Percentiles rank a stretch among this genome's conserved stretches.
Conservation (phyloP, 2,888 invertebrate species). For the Gari tellinella region DNA sequence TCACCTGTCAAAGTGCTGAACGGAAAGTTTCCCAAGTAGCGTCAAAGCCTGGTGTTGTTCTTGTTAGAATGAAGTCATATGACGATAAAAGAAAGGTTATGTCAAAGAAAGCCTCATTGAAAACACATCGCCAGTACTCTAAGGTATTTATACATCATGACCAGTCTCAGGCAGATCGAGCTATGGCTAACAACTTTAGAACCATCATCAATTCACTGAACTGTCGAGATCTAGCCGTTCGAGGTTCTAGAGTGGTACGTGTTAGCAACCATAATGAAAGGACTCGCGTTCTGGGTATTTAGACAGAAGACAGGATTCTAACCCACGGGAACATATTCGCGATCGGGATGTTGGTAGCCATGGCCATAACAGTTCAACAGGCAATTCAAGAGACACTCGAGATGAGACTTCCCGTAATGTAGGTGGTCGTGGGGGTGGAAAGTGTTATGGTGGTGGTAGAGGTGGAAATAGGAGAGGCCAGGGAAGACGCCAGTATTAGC, state of each 20-base stretch:
- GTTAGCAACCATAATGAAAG: not conserved
- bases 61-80: not conserved
- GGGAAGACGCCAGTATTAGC: too few species aligned
- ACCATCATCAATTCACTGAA: not conserved
- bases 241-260: not conserved
- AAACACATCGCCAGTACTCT: not conserved
- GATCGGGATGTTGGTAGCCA: too few species aligned
- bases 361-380: too few species aligned
- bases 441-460: too few species aligned
- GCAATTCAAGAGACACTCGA: too few species aligned
- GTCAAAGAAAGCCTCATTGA: not conserved
- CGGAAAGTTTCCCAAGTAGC: not conserved
- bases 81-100: constrained; percentile 4
- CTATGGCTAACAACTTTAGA: constrained; percentile 2
- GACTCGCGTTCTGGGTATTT: too few species aligned
- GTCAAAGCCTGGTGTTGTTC: too few species aligned
- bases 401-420: too few species aligned
- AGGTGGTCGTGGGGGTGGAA: too few species aligned
- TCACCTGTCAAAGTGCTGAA: not conserved
- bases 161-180: not conserved
- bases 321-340: too few species aligned
- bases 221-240: not conserved
- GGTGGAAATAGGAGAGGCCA: too few species aligned
- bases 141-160: constrained; percentile 3
- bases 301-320: too few species aligned